phyloP scores from a whole-genome alignment of 2,888 invertebrate genomes.

The Xestobium rufovillosum region DNA sequence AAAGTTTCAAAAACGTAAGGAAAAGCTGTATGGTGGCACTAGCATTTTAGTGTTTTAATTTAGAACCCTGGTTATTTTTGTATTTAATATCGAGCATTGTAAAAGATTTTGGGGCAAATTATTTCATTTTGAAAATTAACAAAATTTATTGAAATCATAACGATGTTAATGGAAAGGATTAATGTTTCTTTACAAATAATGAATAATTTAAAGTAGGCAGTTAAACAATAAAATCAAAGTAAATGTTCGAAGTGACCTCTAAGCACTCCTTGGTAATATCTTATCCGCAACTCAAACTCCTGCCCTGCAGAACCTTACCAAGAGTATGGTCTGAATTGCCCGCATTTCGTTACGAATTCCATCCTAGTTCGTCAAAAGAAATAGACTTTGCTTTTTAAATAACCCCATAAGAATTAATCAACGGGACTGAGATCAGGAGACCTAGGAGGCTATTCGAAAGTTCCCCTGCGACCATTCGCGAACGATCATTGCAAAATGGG shows the following conservation, averaged over 20 bases:
- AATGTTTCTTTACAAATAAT: too few species aligned
- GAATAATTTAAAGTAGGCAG: not conserved
- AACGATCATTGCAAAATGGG: constrained; percentile 2
- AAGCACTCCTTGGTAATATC: constrained; percentile 3
- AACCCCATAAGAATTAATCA: not conserved
- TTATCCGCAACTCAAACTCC: not conserved
- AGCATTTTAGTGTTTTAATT: constrained; percentile 2
- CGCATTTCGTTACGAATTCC: too few species aligned
- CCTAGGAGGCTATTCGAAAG: not conserved
- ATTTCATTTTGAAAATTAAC: constrained; percentile 2
- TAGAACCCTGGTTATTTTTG: not conserved
- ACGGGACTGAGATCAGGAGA: not conserved
- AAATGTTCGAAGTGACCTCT: not conserved
- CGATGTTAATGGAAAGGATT: not conserved
- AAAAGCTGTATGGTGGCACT: not conserved
- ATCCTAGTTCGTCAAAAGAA: not conserved
- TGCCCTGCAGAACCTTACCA: too few species aligned
- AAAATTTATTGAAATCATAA: constrained; percentile 1
- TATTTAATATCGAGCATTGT: not conserved
- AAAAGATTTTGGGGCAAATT: not conserved
- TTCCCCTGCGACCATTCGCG: not conserved
- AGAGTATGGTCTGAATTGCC: too few species aligned
- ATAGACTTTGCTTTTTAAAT: not conserved
- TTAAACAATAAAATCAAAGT: not conserved
- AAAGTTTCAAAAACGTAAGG: not conserved